These are phyloP conservation scores for Phthorimaea operculella DNA, from an alignment of 1,140 invertebrate genomes.

Conservation along the genomic window DNA sequence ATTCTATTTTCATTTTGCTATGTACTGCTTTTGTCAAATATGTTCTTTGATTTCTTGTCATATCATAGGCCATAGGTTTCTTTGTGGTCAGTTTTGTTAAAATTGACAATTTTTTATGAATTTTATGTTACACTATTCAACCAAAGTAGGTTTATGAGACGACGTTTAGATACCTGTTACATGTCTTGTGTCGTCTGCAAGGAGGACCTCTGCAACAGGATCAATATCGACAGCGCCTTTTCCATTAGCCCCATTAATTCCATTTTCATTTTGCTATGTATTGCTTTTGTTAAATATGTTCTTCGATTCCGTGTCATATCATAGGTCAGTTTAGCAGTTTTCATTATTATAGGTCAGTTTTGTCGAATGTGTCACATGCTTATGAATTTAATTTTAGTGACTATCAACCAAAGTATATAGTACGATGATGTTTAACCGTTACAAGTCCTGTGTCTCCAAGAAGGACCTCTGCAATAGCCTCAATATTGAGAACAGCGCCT, in stretches of 20 bases:
- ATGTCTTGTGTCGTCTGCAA: slow-evolving; percentile 37
- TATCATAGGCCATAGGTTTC: too few species aligned
- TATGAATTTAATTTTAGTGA: too few species aligned
- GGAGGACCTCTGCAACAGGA: slow-evolving; percentile 36
- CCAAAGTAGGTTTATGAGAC: too few species aligned
- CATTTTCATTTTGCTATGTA: slow-evolving; percentile 9
- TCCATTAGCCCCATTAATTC: slow-evolving; percentile 12
- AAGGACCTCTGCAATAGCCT: slow-evolving; percentile 36
- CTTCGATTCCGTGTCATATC: neutral
- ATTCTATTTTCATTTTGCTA: slow-evolving; percentile 6
- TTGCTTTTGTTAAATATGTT: slow-evolving; percentile 13
- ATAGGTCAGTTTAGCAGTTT: too few species aligned
- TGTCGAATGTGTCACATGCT: too few species aligned
- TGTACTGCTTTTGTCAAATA: slow-evolving; percentile 15
- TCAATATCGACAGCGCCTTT: slow-evolving; percentile 13
- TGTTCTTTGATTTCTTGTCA: neutral
- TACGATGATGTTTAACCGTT: too few species aligned
- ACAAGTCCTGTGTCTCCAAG: slow-evolving; percentile 37
- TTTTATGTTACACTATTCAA: too few species aligned
- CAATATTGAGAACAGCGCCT: slow-evolving; percentile 14
- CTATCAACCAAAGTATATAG: too few species aligned
- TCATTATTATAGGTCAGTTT: too few species aligned
- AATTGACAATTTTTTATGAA: too few species aligned
- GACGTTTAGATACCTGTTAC: too few species aligned
- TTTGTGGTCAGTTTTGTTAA: too few species aligned